Percentiles rank a stretch among this genome's conserved stretches.
Conservation (phyloP, 2,797 vertebrate genomes). For the Pangasius macronema region DNA sequence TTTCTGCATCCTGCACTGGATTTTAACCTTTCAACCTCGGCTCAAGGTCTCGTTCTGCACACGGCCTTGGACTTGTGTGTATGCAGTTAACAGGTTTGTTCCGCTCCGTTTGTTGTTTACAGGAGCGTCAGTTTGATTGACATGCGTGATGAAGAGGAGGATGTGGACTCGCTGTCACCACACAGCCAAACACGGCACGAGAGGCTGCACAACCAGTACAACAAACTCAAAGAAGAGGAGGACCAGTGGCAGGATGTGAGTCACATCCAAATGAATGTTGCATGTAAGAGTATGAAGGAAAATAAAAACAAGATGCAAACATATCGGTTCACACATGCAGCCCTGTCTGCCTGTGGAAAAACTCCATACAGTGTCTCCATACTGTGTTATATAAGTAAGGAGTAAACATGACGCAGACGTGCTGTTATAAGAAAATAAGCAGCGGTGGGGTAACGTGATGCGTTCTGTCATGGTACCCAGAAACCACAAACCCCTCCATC, state of each 20-base stretch:
- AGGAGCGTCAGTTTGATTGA: slow-evolving; percentile 95
- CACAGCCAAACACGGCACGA: slow-evolving; percentile 89
- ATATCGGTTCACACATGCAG: neutral
- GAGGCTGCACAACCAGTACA: slow-evolving; percentile 85
- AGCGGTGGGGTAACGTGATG: neutral
- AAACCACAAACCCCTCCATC: neutral
- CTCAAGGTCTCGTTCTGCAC: neutral
- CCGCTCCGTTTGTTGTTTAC: slow-evolving; percentile 37
- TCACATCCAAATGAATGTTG: slow-evolving; percentile 33
- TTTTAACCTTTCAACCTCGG: neutral
- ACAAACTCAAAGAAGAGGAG: slow-evolving; percentile 86
- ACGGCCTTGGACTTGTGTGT: slow-evolving; percentile 5
- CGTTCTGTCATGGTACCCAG: neutral
- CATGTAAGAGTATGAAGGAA: neutral
- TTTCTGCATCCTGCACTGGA: slow-evolving; percentile 2
- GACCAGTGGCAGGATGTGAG: slow-evolving; percentile 96
- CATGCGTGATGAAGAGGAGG: slow-evolving; percentile 90
- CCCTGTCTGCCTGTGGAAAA: neutral
- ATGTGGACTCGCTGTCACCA: slow-evolving; percentile 76
- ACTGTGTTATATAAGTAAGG: neutral
- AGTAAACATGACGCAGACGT: neutral
- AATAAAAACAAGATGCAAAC: neutral
- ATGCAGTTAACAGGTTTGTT: neutral
- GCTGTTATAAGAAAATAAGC: neutral
- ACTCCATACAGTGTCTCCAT: neutral